Percentiles rank a stretch among this genome's conserved stretches.
These are phyloP conservation scores for Graphium colonna DNA, from an alignment of 2,888 invertebrate genomes.

Conservation along the genomic window DNA sequence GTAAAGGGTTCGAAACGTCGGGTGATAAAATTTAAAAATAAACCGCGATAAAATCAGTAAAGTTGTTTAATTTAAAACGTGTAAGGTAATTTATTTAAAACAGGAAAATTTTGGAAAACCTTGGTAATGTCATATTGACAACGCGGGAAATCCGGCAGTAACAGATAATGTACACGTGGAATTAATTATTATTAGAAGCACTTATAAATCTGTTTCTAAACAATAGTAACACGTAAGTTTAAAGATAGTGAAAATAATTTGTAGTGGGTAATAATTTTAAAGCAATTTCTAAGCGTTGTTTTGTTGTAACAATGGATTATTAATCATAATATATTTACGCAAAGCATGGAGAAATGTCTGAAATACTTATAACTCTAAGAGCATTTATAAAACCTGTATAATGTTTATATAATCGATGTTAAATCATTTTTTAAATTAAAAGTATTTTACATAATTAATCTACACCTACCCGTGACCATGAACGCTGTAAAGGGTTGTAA, in stretches of 20 bases:
- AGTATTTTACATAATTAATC: too few relatives aligned
- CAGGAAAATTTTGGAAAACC: too few relatives aligned
- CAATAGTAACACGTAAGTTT: not conserved
- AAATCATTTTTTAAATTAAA: too few relatives aligned
- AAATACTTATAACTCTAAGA: not conserved
- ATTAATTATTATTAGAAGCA: constrained; percentile 33
- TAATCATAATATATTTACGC: not conserved
- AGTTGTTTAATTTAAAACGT: too few relatives aligned
- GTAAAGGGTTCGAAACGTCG: too few relatives aligned
- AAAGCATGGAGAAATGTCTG: not conserved
- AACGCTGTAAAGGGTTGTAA: too few relatives aligned
- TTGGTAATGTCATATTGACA: not conserved
- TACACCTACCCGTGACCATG: too few relatives aligned
- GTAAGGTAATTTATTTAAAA: too few relatives aligned
- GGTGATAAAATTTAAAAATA: too few relatives aligned
- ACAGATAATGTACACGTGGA: constrained; percentile 22
- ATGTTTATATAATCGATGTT: too few relatives aligned
- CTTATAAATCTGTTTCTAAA: constrained; percentile 17
- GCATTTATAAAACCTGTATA: not conserved
- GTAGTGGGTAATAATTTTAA: not conserved
- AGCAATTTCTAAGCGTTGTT: not conserved
- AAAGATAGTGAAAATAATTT: not conserved
- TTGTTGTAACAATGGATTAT: not conserved
- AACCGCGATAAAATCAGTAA: too few relatives aligned
- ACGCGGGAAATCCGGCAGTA: not conserved